Percentiles rank a stretch among this genome's conserved stretches.
Evolutionary conservation across 2,797 vertebrate genomes (phyloP).

Genomic region (Scolopax rusticola): DNA sequence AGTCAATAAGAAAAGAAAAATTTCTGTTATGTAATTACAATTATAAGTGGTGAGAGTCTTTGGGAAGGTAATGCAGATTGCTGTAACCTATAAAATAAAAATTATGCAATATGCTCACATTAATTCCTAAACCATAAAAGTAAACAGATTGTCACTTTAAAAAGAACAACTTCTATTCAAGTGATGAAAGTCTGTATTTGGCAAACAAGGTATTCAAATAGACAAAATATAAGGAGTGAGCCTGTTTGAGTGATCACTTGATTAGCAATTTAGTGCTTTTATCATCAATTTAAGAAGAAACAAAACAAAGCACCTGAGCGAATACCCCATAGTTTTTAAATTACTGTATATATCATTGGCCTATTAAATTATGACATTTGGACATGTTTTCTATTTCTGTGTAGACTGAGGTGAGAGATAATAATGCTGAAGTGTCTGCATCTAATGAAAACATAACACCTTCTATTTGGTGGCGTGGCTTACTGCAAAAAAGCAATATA

Average conservation of each 20-base stretch:
- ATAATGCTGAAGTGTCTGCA: background rate
- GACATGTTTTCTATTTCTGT: constrained; percentile 2
- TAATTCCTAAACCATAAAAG: constrained; percentile 23
- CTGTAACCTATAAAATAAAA: background rate
- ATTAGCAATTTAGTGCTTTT: background rate
- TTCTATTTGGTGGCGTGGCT: constrained; percentile 9
- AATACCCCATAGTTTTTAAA: background rate
- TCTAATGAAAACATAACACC: constrained; percentile 55
- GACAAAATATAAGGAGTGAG: background rate
- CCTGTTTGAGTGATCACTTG: background rate
- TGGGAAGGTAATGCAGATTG: background rate
- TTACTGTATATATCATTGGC: background rate
- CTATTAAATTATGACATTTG: constrained; percentile 18
- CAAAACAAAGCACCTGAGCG: background rate
- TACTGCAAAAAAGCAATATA: constrained; percentile 35
- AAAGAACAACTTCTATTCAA: background rate
- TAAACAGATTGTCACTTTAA: background rate
- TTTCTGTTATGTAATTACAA: background rate
- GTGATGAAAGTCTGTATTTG: background rate
- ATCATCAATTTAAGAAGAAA: constrained; percentile 6
- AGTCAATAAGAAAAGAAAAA: background rate
- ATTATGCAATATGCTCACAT: background rate
- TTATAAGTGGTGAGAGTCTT: background rate
- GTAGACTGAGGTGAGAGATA: constrained; percentile 23
- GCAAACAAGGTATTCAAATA: background rate